Conservation (phyloP, 2,888 invertebrate species). For the Chrysina gloriosa region DNA sequence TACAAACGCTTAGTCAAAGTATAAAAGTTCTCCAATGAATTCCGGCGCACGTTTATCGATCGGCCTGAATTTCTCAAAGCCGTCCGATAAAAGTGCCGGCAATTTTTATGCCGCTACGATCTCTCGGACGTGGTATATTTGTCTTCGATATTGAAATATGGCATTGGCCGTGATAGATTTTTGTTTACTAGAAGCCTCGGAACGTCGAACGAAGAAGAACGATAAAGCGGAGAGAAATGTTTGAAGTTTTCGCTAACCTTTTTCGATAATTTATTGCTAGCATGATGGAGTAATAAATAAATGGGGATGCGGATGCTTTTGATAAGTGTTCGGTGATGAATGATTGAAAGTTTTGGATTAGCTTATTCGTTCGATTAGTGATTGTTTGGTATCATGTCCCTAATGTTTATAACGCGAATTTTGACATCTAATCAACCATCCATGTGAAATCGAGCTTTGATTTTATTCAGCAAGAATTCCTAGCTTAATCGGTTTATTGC, state of each 20-base stretch:
- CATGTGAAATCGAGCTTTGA: too few species aligned
- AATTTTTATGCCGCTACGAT: conserved; percentile 23
- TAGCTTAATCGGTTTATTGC: too few species aligned
- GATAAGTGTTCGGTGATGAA: not conserved
- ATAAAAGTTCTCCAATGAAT: conserved; percentile 20
- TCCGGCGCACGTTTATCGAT: conserved; percentile 8
- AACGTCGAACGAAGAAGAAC: conserved; percentile 3
- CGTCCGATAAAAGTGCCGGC: conserved; percentile 9
- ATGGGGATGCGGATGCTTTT: not conserved
- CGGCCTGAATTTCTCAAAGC: conserved; percentile 13
- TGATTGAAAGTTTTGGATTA: too few species aligned
- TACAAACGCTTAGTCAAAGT: not conserved
- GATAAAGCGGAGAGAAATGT: conserved; percentile 3
- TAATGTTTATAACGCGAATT: too few species aligned
- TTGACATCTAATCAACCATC: too few species aligned
- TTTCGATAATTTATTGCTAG: conserved; percentile 24
- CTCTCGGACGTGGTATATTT: conserved; percentile 19
- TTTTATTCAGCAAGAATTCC: too few species aligned
- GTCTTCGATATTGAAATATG: conserved; percentile 38
- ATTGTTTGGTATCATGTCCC: too few species aligned
- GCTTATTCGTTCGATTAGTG: too few species aligned
- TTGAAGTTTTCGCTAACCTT: conserved; percentile 17
- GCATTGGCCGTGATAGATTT: conserved; percentile 21
- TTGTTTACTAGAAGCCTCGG: conserved; percentile 23
- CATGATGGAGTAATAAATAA: not conserved